Evolutionary conservation across 2,113 vertebrate species (phyloP).

Genomic region (Microtus montanus): DNA sequence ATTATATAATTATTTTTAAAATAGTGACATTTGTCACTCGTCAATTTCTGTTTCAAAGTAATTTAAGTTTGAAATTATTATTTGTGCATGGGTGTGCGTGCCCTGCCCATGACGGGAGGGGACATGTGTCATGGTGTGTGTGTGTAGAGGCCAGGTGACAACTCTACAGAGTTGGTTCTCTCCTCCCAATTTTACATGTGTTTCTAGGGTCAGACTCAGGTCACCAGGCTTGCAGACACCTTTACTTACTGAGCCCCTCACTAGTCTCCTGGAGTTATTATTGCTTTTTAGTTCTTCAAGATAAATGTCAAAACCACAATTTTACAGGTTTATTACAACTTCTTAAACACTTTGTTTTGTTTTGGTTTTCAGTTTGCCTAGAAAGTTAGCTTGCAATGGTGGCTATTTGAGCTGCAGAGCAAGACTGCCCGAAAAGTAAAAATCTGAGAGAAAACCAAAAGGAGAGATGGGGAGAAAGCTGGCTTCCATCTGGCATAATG

Average conservation of each 20-base stretch:
- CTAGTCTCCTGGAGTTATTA: neutral
- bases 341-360: neutral
- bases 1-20: neutral
- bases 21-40: neutral
- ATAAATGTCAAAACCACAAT: neutral
- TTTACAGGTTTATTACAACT: conserved; percentile 6
- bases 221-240: neutral
- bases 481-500: neutral
- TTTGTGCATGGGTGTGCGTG: neutral
- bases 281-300: neutral
- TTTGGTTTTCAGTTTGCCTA: neutral
- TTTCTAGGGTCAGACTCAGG: neutral
- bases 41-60: neutral
- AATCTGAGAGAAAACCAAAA: neutral
- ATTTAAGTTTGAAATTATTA: neutral
- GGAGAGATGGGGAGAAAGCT: neutral
- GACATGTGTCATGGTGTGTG: neutral
- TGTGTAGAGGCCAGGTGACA: neutral
- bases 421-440: neutral
- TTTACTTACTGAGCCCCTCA: neutral
- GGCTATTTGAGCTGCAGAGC: neutral
- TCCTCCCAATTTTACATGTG: neutral
- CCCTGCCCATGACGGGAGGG: neutral
- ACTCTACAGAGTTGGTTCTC: neutral
- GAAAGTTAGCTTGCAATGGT: neutral